Percentiles rank a stretch among this genome's conserved stretches.
Evolutionary conservation across 2,113 vertebrate genomes (phyloP).

Genomic region (Notothenia coriiceps): DNA sequence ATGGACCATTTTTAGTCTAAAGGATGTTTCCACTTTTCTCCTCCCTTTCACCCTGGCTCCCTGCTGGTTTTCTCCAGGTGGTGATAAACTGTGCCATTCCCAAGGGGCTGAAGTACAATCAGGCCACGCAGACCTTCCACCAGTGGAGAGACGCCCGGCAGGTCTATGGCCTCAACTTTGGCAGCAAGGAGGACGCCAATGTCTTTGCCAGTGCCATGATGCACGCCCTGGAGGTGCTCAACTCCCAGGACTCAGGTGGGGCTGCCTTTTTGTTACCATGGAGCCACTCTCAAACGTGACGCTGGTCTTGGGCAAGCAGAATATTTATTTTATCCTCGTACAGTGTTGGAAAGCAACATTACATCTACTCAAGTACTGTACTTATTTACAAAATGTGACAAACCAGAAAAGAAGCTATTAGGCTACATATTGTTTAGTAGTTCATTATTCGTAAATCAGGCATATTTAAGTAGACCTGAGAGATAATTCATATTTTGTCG

Average conservation of each 20-base stretch:
- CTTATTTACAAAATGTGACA: no score
- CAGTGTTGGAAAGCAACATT: no score
- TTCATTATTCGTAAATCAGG: no score
- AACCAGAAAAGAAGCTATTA: no score
- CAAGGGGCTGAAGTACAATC: slow-evolving; percentile 99
- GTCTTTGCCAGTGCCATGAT: slow-evolving; percentile 99
- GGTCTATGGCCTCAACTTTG: slow-evolving; percentile 98
- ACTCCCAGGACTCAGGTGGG: slow-evolving; percentile 95
- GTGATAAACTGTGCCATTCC: slow-evolving; percentile 99
- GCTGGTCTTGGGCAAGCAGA: no score
- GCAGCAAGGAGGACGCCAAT: slow-evolving; percentile 99
- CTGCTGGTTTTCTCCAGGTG: slow-evolving; percentile 84
- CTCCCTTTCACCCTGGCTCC: no score
- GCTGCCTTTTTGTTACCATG: slow-evolving; percentile 15
- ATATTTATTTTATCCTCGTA: no score
- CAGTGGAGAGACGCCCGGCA: slow-evolving; percentile 98
- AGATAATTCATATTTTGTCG: no score
- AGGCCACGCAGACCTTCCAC: slow-evolving; percentile 98
- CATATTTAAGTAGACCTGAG: no score
- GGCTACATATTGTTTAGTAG: no score
- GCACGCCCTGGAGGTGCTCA: slow-evolving; percentile 99
- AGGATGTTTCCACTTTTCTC: not conserved
- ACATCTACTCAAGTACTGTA: no score
- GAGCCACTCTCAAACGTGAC: no score
- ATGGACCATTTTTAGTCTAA: not conserved